Evolutionary conservation across 2,113 vertebrate species (phyloP), one percentile per base, ranked within the genome.

Genomic region (Paedocypris sp.): DNA sequence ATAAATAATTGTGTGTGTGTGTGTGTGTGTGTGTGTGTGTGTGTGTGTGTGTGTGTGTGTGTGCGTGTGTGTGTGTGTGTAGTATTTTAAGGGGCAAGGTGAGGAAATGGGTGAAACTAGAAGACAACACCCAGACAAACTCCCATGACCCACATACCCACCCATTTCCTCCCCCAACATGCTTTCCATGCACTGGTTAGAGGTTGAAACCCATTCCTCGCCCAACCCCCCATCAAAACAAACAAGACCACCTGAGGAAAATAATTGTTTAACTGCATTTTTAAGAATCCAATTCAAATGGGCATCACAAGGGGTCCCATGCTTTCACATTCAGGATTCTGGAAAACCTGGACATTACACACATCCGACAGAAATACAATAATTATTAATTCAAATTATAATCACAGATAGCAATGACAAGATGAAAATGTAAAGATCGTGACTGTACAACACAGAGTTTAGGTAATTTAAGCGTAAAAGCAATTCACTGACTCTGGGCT

Each of bases 41-140:
- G n/a, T n/a, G n/a, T n/a, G n/a, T n/a, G n/a, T n/a, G n/a, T n/a
- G n/a, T n/a, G n/a, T n/a, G n/a, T n/a, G n/a, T n/a, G n/a, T n/a
- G n/a, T 26, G 31, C 10, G 28, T 42, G 50, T 32, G 53, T 19
- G 63, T 11, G 31, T 36, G 59, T 38, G 46, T 20, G 12, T 15
- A 28, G 4, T 28, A 58, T 58, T 22, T 43, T 43, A 13, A 35
- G 51, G 45, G 57, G 43, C 28, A 33, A 38, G 38, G 46, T 32
- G 47, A 70, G 67, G 67, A 73, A 67, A 67, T 43, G 25, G 18
- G 67, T 60, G 64, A 68, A 73, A 54, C 57, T 26, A 51, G 12
- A 6, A 18, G 50, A 52, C 64, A 65, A 48, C 68, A 68, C 67
- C 60, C 57, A 58, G 57, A 57, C 53, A 63, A 36, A 32, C 46